Evolutionary conservation across 2,888 invertebrate genomes (phyloP).

Genomic region (Mythimna loreyi): DNA sequence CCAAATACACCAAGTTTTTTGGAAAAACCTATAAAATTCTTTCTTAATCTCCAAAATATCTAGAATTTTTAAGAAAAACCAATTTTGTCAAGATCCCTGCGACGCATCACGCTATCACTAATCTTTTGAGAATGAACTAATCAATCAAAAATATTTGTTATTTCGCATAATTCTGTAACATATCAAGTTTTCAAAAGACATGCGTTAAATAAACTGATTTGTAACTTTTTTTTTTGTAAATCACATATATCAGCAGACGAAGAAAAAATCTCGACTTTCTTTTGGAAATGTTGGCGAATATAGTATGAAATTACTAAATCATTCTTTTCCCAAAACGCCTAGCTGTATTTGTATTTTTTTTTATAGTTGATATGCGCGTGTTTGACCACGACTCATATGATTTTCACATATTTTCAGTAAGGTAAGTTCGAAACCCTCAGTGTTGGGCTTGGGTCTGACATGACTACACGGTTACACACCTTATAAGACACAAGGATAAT

Average conservation of each 20-base stretch:
- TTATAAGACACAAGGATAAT: background rate
- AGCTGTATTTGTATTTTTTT: no score
- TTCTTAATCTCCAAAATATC: background rate
- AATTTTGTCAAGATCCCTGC: background rate
- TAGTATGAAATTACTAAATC: no score
- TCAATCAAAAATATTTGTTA: constrained; percentile 17
- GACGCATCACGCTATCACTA: constrained; percentile 56
- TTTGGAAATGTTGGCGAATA: no score
- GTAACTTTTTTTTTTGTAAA: constrained; percentile 33
- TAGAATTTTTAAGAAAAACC: background rate
- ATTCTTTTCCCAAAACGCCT: no score
- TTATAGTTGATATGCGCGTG: no score
- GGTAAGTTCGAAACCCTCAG: no score
- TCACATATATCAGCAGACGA: no score
- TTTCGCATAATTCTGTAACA: constrained; percentile 7
- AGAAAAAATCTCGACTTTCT: constrained; percentile 5
- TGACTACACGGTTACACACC: background rate
- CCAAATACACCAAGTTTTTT: background rate
- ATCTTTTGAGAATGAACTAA: constrained; percentile 62
- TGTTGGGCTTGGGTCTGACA: no score
- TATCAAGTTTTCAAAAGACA: constrained; percentile 25
- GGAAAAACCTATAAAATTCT: background rate
- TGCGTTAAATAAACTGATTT: constrained; percentile 36
- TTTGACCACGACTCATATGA: no score
- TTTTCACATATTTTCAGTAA: no score